Evolutionary conservation across 2,888 invertebrate genomes (phyloP), one percentile per base, ranked within the genome.

Genomic region (Cenopis cana): DNA sequence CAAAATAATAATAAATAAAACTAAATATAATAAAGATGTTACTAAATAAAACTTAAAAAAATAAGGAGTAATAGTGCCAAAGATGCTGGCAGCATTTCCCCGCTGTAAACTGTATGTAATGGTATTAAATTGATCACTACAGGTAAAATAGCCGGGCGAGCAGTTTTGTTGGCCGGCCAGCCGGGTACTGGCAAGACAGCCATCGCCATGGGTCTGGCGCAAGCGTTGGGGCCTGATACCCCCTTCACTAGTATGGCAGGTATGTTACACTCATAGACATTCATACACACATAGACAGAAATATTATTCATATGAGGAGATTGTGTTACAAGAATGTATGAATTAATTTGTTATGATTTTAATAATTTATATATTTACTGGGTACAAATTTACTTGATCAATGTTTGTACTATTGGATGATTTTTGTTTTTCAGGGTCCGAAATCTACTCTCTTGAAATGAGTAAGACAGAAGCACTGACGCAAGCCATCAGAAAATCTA

Each of bases 101-200:
- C n/a, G n/a, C n/a, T n/a, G n/a, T n/a, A n/a, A n/a, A n/a, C n/a
- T n/a, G n/a, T n/a, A n/a, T n/a, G n/a, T n/a, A n/a, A n/a, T n/a
- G n/a, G 24, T 24, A 17, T 17, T 20, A 55, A 12, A 57, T 49
- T 9, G 38, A 24, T 24, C 8, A 14, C n/a, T 36, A 18, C 77
- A 79, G 96, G 96, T 46, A 98, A 98, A 92, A 99, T 99, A 81
- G 99, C 99, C 9, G 99, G 99, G 0, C 91, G 99, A 78, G 99
- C 99, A 11, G 96, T 99, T 60, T 89, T 99, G 14, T 93, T 99
- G 49, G 99, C 99, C 0, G 99, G 99, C 0, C 98, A 99, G 83
- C 99, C 99, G 0, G 99, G 98, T n/a, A 96, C 96, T 1, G 98
- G 99, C 12, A 99, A 99, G 93, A 99, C 99, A 0, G 99, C 99